These are phyloP conservation scores for Chymomyza costata DNA, from an alignment of 1,140 invertebrate genomes.

Conservation along the genomic window DNA sequence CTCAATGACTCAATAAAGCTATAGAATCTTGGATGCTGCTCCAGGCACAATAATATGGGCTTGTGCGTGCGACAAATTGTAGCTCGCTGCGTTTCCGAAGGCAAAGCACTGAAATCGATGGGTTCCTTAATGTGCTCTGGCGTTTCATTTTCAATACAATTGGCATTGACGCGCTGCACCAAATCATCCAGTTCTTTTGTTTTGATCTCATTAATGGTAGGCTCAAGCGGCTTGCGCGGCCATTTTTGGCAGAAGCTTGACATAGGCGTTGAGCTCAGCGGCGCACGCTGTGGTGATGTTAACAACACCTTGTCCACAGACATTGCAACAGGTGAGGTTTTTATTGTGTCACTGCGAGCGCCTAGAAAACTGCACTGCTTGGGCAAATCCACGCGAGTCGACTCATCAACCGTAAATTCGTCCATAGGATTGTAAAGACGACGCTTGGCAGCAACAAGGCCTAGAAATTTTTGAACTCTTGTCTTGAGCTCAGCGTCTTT, in stretches of 20 bases:
- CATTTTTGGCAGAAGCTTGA: no score
- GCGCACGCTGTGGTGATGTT: no score
- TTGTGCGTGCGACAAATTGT: conserved; percentile 35
- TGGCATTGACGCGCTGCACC: conserved; percentile 28
- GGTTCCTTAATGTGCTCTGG: conserved; percentile 29
- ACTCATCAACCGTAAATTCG: conserved; percentile 2
- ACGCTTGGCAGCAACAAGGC: conserved; percentile 30
- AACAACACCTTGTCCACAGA: no score
- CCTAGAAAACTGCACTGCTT: not conserved
- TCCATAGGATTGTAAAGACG: conserved; percentile 44
- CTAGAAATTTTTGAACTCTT: conserved; percentile 40
- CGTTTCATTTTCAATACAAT: conserved; percentile 6
- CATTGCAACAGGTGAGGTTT: no score
- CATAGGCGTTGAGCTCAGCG: no score
- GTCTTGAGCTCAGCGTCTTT: conserved; percentile 21
- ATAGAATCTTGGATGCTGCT: conserved; percentile 18
- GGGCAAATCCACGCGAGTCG: not conserved
- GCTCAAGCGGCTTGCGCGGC: not conserved
- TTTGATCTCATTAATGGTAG: no score
- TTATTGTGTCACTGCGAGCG: no score
- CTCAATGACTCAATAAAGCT: conserved; percentile 44
- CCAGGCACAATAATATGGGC: conserved; percentile 8
- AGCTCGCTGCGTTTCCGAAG: conserved; percentile 10
- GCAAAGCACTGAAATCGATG: conserved; percentile 32
- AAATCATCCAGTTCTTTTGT: conserved; percentile 16